A percentile compares a stretch with the other conserved stretches of the same genome.
Evolutionary conservation across 2,113 vertebrate genomes (phyloP).

Genomic region (Phoxinus phoxinus): DNA sequence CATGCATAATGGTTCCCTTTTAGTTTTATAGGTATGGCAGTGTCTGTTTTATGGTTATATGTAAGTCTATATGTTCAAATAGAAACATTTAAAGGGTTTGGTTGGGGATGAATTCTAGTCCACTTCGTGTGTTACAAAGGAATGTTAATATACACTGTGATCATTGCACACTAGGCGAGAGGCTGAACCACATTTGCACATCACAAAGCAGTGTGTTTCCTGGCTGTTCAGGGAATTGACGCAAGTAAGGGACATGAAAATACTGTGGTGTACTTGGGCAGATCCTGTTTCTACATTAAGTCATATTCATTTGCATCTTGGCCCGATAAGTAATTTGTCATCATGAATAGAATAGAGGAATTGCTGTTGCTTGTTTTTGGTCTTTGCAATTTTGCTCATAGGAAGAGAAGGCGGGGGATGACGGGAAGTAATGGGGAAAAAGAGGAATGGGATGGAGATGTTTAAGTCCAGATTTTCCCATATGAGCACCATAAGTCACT

Average conservation of each 20-base stretch:
- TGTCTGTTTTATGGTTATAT: background rate
- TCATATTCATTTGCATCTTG: background rate
- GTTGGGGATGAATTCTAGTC: background rate
- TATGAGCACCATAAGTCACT: background rate
- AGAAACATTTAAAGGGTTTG: constrained; percentile 3
- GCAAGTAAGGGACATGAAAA: constrained; percentile 13
- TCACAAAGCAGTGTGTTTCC: constrained; percentile 16
- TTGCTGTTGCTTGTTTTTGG: background rate
- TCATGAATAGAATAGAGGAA: background rate
- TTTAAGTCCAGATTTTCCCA: background rate
- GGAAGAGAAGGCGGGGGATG: background rate
- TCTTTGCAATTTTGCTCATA: background rate
- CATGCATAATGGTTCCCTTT: constrained; percentile 15
- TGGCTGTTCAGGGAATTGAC: constrained; percentile 3
- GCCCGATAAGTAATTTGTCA: background rate
- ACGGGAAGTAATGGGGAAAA: background rate
- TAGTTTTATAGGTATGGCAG: constrained; percentile 14
- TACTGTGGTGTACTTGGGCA: background rate
- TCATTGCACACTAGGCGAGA: background rate
- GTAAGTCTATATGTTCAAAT: background rate
- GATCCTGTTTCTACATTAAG: constrained; percentile 10
- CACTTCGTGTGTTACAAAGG: background rate
- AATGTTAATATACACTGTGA: background rate
- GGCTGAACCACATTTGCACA: constrained; percentile 1
- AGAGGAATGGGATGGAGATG: background rate